phyloP scores from a whole-genome alignment of 2,888 invertebrate species.

The Rhagium mordax region DNA sequence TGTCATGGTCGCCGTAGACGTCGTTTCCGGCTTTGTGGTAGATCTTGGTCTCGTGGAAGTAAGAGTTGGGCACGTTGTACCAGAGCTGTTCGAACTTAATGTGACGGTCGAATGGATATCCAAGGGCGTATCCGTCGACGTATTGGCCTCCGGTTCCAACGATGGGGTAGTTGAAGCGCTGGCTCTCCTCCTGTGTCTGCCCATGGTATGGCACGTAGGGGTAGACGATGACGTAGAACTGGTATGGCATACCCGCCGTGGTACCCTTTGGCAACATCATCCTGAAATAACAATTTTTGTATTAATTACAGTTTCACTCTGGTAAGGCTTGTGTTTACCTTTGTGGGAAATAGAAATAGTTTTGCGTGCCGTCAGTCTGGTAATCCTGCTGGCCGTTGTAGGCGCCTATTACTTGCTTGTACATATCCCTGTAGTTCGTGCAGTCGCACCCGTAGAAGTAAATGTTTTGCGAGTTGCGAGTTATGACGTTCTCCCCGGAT shows the following conservation, averaged over 20 bases:
- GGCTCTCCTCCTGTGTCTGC: not conserved
- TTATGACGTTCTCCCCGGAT: constrained; percentile 79
- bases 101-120: constrained; percentile 83
- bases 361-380: constrained; percentile 65
- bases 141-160: constrained; percentile 19
- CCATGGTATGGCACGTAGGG: constrained; percentile 66
- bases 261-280: constrained; percentile 78
- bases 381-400: constrained; percentile 62
- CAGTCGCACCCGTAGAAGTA: constrained; percentile 77
- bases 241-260: constrained; percentile 75
- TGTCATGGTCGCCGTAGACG: not conserved
- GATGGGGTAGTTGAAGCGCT: not conserved
- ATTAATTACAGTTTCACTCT: not conserved
- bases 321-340: too few species aligned
- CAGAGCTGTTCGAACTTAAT: constrained; percentile 74
- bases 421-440: constrained; percentile 75
- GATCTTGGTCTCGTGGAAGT: constrained; percentile 77
- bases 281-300: constrained; percentile 44
- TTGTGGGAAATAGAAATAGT: constrained; percentile 79
- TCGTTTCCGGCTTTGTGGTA: constrained; percentile 71
- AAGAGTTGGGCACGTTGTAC: constrained; percentile 78
- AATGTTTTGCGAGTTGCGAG: constrained; percentile 79
- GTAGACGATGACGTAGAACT: constrained; percentile 71
- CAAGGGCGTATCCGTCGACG: constrained; percentile 77
- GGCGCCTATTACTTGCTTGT: constrained; percentile 75